Percentiles rank a stretch among this genome's conserved stretches.
phyloP scores from a whole-genome alignment of 2,113 vertebrate genomes.

The Tachysurus vachellii region DNA sequence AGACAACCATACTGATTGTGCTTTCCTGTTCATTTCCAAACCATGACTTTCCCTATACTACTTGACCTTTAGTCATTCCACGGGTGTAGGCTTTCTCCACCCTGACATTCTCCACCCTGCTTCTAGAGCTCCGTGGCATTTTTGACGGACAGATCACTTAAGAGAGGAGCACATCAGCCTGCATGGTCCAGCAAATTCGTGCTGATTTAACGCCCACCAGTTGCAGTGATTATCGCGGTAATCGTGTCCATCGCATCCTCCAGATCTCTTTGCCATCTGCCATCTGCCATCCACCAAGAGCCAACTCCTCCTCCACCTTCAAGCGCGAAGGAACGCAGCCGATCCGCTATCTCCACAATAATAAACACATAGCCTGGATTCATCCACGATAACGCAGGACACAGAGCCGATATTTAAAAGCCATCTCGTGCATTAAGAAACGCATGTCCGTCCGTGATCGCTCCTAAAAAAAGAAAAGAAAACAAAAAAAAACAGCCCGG shows the following conservation, averaged over 20 bases:
- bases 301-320: slow-evolving; percentile 63
- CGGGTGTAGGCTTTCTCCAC: slow-evolving; percentile 40
- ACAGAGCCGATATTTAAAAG: neutral
- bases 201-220: slow-evolving; percentile 57
- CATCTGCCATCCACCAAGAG: slow-evolving; percentile 63
- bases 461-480: slow-evolving; percentile 25
- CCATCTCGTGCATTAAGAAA: neutral
- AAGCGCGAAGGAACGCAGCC: slow-evolving; percentile 58
- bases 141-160: slow-evolving; percentile 41
- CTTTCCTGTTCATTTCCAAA: slow-evolving; percentile 5
- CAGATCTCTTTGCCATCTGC: slow-evolving; percentile 66
- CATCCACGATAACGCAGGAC: neutral
- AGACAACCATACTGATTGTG: slow-evolving; percentile 1
- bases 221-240: slow-evolving; percentile 57
- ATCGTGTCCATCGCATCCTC: slow-evolving; percentile 68
- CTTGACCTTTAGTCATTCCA: slow-evolving; percentile 50
- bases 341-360: slow-evolving; percentile 57
- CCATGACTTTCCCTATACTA: slow-evolving; percentile 11
- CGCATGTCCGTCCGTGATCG: slow-evolving; percentile 19
- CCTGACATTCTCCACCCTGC: slow-evolving; percentile 46
- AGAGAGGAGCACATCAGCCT: slow-evolving; percentile 1
- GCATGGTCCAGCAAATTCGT: slow-evolving; percentile 32
- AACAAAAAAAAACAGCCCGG: neutral
- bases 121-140: slow-evolving; percentile 23
- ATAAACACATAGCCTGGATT: slow-evolving; percentile 40